A percentile compares a stretch with the other conserved stretches of the same genome.
Evolutionary conservation across 2,797 vertebrate species (phyloP).

Genomic region (Gastrophryne carolinensis): DNA sequence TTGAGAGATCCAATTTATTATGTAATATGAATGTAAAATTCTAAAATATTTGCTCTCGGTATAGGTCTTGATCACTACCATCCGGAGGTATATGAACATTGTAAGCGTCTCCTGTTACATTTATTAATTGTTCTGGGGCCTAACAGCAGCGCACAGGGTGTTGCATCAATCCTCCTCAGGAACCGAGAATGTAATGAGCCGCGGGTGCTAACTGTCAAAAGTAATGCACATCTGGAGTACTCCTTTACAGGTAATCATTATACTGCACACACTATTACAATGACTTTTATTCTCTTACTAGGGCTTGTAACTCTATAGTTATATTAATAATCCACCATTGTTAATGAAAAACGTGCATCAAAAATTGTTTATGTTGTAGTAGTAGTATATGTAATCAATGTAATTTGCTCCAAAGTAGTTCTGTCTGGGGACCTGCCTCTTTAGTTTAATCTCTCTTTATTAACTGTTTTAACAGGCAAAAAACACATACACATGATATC

Average conservation of each 20-base stretch:
- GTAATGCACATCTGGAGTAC: conserved; percentile 78
- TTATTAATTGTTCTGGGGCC: conserved; percentile 89
- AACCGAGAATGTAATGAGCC: conserved; percentile 95
- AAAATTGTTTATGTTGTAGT: too few relatives aligned
- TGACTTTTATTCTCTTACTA: too few relatives aligned
- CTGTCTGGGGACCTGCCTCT: too few relatives aligned
- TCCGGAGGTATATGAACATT: conserved; percentile 97
- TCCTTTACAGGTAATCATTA: conserved; percentile 92
- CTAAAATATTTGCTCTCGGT: background rate
- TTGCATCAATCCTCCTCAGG: conserved; percentile 91
- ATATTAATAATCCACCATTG: too few relatives aligned
- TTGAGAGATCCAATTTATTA: background rate
- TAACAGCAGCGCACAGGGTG: conserved; percentile 84
- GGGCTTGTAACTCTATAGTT: too few relatives aligned
- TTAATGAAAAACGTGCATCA: too few relatives aligned
- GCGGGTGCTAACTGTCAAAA: conserved; percentile 90
- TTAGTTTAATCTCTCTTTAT: too few relatives aligned
- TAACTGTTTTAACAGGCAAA: too few relatives aligned
- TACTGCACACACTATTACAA: too few relatives aligned
- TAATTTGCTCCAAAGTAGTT: too few relatives aligned
- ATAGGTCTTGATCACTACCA: conserved; percentile 97
- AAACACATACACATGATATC: too few relatives aligned
- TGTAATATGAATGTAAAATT: background rate
- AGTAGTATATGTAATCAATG: too few relatives aligned
- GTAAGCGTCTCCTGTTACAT: conserved; percentile 92